These are phyloP conservation scores for Apocheima hispidaria DNA, from an alignment of 2,888 invertebrate genomes.

Conservation along the genomic window DNA sequence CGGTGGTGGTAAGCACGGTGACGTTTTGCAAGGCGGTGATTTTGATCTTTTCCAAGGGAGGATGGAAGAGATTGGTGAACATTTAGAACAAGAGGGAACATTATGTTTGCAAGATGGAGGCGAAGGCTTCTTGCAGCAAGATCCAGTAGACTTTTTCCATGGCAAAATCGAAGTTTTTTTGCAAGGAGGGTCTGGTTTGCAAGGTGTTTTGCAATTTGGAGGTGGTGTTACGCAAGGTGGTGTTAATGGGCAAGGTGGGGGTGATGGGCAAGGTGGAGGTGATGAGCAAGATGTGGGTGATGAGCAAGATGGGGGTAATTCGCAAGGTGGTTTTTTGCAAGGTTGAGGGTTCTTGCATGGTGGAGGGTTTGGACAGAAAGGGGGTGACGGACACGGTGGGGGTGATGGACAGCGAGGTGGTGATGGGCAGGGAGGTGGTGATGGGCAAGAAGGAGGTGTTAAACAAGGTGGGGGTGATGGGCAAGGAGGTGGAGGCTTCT, in stretches of 20 bases:
- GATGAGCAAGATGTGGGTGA: background rate
- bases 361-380: background rate
- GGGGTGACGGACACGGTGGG: background rate
- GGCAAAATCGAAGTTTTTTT: background rate
- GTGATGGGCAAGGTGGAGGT: background rate
- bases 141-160: background rate
- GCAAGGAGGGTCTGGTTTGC: background rate
- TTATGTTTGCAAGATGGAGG: background rate
- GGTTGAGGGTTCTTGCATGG: background rate
- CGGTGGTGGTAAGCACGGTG: background rate
- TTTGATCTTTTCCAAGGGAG: background rate
- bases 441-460: background rate
- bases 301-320: background rate
- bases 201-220: background rate
- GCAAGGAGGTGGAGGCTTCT: background rate
- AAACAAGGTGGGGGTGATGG: background rate
- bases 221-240: background rate
- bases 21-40: background rate
- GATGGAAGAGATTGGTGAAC: slow-evolving; percentile 1
- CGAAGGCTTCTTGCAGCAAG: background rate
- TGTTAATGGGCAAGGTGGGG: background rate
- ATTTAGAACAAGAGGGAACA: slow-evolving; percentile 3
- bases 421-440: background rate
- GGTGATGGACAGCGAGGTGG: background rate
- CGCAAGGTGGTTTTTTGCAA: background rate